Conservation (phyloP, 2,797 vertebrate genomes). For the Sebastes matsubarae region DNA sequence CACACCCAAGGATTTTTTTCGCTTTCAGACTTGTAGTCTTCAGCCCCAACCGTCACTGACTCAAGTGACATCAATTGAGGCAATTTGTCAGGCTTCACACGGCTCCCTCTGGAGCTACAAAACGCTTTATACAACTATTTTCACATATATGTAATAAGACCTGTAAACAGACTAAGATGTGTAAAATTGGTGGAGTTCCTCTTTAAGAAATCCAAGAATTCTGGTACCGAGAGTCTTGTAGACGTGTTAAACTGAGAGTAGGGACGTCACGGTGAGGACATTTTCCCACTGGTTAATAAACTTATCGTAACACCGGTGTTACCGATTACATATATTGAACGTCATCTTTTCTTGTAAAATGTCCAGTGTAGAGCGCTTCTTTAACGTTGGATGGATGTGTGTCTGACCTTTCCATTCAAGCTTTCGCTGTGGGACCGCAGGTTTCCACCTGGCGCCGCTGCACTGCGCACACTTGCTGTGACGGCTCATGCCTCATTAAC, state of each 20-base stretch:
- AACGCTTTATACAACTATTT: not conserved
- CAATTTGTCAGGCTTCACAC: constrained; percentile 2
- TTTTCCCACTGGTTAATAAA: too few species aligned
- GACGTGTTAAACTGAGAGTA: too few species aligned
- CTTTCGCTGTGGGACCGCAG: too few species aligned
- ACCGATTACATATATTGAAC: too few species aligned
- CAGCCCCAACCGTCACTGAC: not conserved
- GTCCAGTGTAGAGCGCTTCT: too few species aligned
- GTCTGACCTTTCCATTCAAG: too few species aligned
- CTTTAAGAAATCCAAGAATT: not conserved
- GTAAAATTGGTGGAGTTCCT: not conserved
- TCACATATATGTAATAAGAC: not conserved
- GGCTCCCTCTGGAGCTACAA: not conserved
- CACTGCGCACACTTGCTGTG: accelerated
- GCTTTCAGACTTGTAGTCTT: not conserved
- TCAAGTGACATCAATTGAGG: constrained; percentile 15
- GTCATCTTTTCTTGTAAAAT: too few species aligned
- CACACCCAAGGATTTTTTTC: not conserved
- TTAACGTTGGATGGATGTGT: too few species aligned
- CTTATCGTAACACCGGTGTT: accelerated
- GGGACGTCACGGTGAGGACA: too few species aligned
- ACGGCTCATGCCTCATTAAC: too few species aligned
- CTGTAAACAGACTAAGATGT: constrained; percentile 7
- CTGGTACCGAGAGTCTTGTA: not conserved
- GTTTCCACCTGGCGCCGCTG: too few species aligned